These are phyloP conservation scores for Melanotaenia boesemani DNA, from an alignment of 2,797 vertebrate species.

Conservation along the genomic window DNA sequence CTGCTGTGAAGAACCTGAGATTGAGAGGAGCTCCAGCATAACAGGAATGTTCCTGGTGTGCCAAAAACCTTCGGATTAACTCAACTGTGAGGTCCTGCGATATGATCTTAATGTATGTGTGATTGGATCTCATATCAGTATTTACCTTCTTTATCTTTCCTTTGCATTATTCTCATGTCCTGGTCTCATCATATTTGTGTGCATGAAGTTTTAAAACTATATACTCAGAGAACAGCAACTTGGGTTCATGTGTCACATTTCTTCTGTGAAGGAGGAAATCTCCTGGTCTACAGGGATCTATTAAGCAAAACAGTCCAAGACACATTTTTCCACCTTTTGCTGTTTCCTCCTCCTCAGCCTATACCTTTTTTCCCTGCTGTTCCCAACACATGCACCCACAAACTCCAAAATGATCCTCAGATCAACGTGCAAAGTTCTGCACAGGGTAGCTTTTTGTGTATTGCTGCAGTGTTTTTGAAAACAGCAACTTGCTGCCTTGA, in stretches of 20 bases:
- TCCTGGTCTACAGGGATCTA: constrained; percentile 37
- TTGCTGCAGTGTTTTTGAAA: constrained; percentile 60
- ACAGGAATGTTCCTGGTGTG: constrained; percentile 53
- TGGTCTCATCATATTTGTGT: constrained; percentile 4
- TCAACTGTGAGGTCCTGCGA: constrained; percentile 38
- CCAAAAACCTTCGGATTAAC: constrained; percentile 37
- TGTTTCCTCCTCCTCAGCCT: constrained; percentile 19
- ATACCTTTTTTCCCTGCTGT: constrained; percentile 43
- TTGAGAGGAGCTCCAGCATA: constrained; percentile 49
- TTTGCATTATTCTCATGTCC: not conserved
- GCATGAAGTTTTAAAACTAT: not conserved
- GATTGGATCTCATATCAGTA: constrained; percentile 23
- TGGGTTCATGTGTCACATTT: constrained; percentile 13
- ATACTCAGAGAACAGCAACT: constrained; percentile 5
- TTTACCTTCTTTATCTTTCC: constrained; percentile 27
- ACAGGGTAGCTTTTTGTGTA: constrained; percentile 37
- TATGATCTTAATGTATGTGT: constrained; percentile 47
- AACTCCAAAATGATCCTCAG: constrained; percentile 13
- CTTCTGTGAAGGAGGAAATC: constrained; percentile 19
- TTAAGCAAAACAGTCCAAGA: constrained; percentile 44
- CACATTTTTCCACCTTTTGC: constrained; percentile 27
- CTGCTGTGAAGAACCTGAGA: constrained; percentile 48
- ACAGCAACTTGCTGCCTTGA: constrained; percentile 65
- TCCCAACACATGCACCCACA: constrained; percentile 23
- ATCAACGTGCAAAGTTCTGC: constrained; percentile 16